phyloP scores from a whole-genome alignment of 1,140 invertebrate genomes.

The honey bee (Apis mellifera) region Amel_HAv3.1 CM009943.2:10492501-10493000 shows the following conservation, averaged over 20 bases:
- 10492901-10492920: slow-evolving; percentile 79
- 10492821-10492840: slow-evolving; percentile 73
- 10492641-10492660: too few relatives aligned
- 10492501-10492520: too few relatives aligned
- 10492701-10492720: too few relatives aligned
- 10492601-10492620: too few relatives aligned
- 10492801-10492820: slow-evolving; percentile 80
- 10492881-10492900: slow-evolving; percentile 78
- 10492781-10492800: slow-evolving; percentile 76
- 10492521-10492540: too few relatives aligned
- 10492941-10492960: slow-evolving; percentile 89
- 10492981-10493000: slow-evolving; percentile 78
- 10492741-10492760: slow-evolving; percentile 76
- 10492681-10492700: too few relatives aligned
- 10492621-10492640: too few relatives aligned
- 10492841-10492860: slow-evolving; percentile 77
- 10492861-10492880: slow-evolving; percentile 79
- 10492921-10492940: slow-evolving; percentile 90
- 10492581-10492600: too few relatives aligned
- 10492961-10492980: slow-evolving; percentile 82
- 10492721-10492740: too few relatives aligned
- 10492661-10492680: too few relatives aligned
- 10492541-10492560: too few relatives aligned
- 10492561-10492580: too few relatives aligned
- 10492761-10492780: slow-evolving; percentile 72